These are phyloP conservation scores for Ailurus styani DNA, from an alignment of 2,113 vertebrate genomes.

Conservation along the genomic window DNA sequence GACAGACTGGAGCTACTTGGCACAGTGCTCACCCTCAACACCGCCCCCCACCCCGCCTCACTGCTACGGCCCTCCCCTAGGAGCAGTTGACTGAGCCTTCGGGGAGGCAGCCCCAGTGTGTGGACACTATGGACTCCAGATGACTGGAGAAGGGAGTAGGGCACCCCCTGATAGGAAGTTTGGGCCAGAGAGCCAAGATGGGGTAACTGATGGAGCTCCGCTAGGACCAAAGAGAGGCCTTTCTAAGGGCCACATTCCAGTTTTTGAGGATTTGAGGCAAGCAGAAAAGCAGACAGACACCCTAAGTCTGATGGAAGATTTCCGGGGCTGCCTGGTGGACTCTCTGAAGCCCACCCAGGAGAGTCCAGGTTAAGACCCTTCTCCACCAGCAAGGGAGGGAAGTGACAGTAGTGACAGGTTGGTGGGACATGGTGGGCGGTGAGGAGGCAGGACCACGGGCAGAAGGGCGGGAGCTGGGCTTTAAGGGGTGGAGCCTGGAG, in stretches of 20 bases:
- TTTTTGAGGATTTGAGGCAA: constrained; percentile 3
- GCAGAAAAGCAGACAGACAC: background rate
- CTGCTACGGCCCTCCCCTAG: background rate
- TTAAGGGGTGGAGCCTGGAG: background rate
- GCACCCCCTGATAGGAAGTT: background rate
- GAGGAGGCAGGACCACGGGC: accelerated
- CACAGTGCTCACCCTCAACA: background rate
- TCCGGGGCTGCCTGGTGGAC: background rate
- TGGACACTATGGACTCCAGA: background rate
- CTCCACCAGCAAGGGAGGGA: background rate
- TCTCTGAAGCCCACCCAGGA: background rate
- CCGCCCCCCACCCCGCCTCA: background rate
- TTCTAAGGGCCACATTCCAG: background rate
- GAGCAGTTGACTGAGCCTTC: background rate
- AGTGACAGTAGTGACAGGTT: background rate
- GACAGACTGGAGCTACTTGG: background rate
- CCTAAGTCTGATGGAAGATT: background rate
- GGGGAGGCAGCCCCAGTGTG: background rate
- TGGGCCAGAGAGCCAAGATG: background rate
- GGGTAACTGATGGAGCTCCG: background rate
- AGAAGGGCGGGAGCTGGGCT: background rate
- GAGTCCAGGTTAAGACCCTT: background rate
- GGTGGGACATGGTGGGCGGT: background rate
- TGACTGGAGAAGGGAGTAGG: background rate
- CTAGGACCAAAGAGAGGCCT: background rate